Evolutionary conservation across 2,113 vertebrate species (phyloP).

Genomic region (Alaudala cheleensis): DNA sequence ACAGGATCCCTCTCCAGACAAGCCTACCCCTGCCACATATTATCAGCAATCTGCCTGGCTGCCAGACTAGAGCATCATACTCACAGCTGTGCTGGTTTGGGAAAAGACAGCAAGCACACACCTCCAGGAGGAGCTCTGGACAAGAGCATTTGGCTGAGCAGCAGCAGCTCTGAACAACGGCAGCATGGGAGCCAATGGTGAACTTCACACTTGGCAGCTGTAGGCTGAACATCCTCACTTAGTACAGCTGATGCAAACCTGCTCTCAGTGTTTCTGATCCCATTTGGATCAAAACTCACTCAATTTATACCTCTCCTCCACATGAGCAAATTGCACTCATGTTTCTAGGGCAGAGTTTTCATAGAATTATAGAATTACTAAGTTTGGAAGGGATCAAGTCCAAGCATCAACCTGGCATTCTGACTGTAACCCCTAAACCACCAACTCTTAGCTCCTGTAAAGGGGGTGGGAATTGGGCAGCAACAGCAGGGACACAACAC

Average conservation of each 20-base stretch:
- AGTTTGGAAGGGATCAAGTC: background rate
- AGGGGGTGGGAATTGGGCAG: background rate
- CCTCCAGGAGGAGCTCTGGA: slow-evolving; percentile 1
- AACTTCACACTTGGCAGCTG: background rate
- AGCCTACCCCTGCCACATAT: background rate
- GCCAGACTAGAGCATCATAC: background rate
- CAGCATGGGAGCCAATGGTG: background rate
- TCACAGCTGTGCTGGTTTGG: background rate
- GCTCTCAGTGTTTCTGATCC: background rate
- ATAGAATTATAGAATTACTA: background rate
- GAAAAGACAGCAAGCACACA: background rate
- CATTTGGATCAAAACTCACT: background rate
- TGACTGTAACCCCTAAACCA: background rate
- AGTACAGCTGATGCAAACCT: background rate
- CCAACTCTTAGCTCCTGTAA: background rate
- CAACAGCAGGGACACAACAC: background rate
- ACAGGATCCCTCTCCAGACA: background rate
- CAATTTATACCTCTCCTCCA: background rate
- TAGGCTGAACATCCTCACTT: background rate
- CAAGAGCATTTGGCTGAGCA: background rate
- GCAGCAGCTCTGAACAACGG: fast-evolving
- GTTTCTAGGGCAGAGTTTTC: background rate
- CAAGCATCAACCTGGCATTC: background rate
- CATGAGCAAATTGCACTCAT: background rate
- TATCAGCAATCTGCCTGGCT: background rate